Evolutionary conservation across 2,888 invertebrate genomes (phyloP).

Genomic region (Meteorus colon): DNA sequence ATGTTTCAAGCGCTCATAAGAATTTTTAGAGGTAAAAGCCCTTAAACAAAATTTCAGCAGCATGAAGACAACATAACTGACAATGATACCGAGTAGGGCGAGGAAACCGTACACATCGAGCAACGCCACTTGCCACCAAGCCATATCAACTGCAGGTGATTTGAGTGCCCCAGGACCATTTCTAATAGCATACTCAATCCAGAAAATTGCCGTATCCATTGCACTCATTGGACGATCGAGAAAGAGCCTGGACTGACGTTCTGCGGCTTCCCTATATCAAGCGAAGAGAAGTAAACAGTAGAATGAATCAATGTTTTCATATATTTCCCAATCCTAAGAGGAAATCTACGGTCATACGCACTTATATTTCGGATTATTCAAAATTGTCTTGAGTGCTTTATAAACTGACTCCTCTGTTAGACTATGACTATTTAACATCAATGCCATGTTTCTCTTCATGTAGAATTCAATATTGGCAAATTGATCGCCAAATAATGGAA

Average conservation of each 20-base stretch:
- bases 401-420: constrained; percentile 69
- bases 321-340: too few relatives aligned
- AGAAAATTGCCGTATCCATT: constrained; percentile 55
- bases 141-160: constrained; percentile 53
- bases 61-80: constrained; percentile 19
- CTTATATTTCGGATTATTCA: constrained; percentile 69
- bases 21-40: neutral
- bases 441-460: constrained; percentile 55
- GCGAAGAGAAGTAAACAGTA: neutral
- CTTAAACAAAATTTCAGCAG: constrained; percentile 7
- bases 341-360: constrained; percentile 34
- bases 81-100: neutral
- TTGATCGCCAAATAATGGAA: constrained; percentile 64
- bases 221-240: constrained; percentile 57
- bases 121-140: constrained; percentile 57
- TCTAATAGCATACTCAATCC: constrained; percentile 58
- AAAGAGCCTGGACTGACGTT: constrained; percentile 57
- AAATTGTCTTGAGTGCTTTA: constrained; percentile 66
- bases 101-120: constrained; percentile 54
- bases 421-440: constrained; percentile 48
- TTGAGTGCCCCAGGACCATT: constrained; percentile 51
- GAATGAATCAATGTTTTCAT: neutral
- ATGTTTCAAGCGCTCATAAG: neutral
- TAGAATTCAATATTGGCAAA: constrained; percentile 57
- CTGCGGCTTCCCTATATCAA: constrained; percentile 60